phyloP scores from a whole-genome alignment of 2,888 invertebrate genomes.

The Aleiodes leptofemur region DNA sequence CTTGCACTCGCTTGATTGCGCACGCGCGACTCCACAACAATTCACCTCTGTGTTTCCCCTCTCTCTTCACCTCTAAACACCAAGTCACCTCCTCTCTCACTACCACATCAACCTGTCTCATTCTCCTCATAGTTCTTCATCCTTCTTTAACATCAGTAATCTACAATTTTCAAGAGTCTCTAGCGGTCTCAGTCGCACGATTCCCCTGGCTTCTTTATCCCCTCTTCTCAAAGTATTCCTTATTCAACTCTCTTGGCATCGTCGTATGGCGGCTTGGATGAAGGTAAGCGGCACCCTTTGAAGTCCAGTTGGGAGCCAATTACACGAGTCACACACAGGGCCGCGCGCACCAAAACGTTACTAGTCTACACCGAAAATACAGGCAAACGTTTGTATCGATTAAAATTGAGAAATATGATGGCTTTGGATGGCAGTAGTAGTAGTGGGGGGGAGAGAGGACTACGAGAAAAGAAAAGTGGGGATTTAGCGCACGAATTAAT shows the following conservation, averaged over 20 bases:
- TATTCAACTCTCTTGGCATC: conserved; percentile 56
- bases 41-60: conserved; percentile 15
- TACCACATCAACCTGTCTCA: conserved; percentile 36
- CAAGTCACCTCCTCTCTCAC: conserved; percentile 25
- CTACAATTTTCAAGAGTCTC: conserved; percentile 70
- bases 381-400: conserved; percentile 67
- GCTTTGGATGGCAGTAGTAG: background rate
- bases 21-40: conserved; percentile 43
- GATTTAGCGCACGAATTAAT: conserved; percentile 66
- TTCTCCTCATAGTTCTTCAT: conserved; percentile 38
- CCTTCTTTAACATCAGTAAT: conserved; percentile 50
- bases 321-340: conserved; percentile 76
- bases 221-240: conserved; percentile 46
- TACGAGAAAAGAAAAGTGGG: conserved; percentile 35
- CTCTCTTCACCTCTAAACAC: conserved; percentile 16
- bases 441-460: conserved; percentile 20
- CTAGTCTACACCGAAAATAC: conserved; percentile 64
- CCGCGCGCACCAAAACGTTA: conserved; percentile 67
- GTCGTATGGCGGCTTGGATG: conserved; percentile 73
- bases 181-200: conserved; percentile 50
- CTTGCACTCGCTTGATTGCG: conserved; percentile 10
- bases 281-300: conserved; percentile 75
- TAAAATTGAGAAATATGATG: conserved; percentile 68
- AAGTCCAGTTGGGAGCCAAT: conserved; percentile 76
- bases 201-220: conserved; percentile 7